A percentile compares a stretch with the other conserved stretches of the same genome.
phyloP scores from a whole-genome alignment of 2,797 vertebrate species.

The Chromobotia macracanthus region DNA sequence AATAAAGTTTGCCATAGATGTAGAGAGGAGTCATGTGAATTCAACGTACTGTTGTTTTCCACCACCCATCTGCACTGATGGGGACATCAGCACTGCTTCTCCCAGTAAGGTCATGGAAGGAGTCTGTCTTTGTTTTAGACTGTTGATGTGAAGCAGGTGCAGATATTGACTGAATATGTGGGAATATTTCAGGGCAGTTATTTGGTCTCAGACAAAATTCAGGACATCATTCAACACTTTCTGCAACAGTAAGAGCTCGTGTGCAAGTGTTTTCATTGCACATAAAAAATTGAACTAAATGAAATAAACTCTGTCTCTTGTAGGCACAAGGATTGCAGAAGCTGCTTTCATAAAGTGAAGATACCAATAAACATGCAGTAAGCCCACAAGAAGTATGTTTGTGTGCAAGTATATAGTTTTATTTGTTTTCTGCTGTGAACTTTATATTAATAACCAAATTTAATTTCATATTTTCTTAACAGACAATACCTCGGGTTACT shows the following conservation, averaged over 20 bases:
- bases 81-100: constrained; percentile 83
- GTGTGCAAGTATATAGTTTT: constrained; percentile 17
- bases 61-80: constrained; percentile 86
- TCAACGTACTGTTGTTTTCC: constrained; percentile 68
- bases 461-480: no score
- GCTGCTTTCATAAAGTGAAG: constrained; percentile 85
- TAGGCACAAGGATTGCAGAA: constrained; percentile 88
- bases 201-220: constrained; percentile 86
- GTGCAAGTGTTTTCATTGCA: constrained; percentile 57
- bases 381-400: neutral
- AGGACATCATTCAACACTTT: constrained; percentile 83
- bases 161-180: constrained; percentile 1
- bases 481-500: constrained; percentile 13
- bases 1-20: neutral
- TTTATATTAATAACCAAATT: no score
- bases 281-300: no score
- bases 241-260: constrained; percentile 85
- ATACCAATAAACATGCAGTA: neutral
- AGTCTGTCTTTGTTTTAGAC: neutral
- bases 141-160: neutral
- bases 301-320: constrained; percentile 32
- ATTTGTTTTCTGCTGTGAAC: constrained; percentile 61
- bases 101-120: constrained; percentile 78
- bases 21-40: neutral
- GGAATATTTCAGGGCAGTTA: constrained; percentile 82